phyloP scores from a whole-genome alignment of 2,797 vertebrate genomes.

The Lycodopsis pacificus region DNA sequence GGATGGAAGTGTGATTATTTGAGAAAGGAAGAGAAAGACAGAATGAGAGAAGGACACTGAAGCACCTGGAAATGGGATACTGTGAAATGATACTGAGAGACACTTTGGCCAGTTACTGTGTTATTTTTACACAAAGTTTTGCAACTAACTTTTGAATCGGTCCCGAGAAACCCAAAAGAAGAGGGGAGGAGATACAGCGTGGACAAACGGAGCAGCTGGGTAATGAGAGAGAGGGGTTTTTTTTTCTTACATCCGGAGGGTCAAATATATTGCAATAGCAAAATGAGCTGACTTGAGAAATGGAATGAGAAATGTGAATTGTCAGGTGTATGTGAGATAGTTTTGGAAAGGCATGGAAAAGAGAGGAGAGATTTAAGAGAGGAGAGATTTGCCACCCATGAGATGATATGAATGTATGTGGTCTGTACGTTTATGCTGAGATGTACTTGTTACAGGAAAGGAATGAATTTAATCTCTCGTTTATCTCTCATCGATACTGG shows the following conservation, averaged over 20 bases:
- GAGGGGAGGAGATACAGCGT: slow-evolving; percentile 50
- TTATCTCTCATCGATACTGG: slow-evolving; percentile 76
- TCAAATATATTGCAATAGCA: slow-evolving; percentile 41
- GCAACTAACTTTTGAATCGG: slow-evolving; percentile 65
- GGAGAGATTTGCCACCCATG: slow-evolving; percentile 52
- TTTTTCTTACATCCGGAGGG: slow-evolving; percentile 68
- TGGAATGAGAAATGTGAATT: slow-evolving; percentile 40
- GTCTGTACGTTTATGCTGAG: slow-evolving; percentile 43
- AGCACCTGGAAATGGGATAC: slow-evolving; percentile 76
- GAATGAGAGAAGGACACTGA: slow-evolving; percentile 67
- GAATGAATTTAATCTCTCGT: slow-evolving; percentile 67
- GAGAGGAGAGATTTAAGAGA: slow-evolving; percentile 35
- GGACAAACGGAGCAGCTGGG: slow-evolving; percentile 62
- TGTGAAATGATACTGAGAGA: slow-evolving; percentile 68
- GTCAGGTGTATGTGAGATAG: slow-evolving; percentile 37
- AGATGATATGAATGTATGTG: slow-evolving; percentile 47
- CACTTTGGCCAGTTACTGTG: slow-evolving; percentile 61
- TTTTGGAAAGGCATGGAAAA: slow-evolving; percentile 51
- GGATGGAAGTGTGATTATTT: slow-evolving; percentile 58
- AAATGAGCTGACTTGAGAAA: slow-evolving; percentile 49
- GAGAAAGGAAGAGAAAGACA: slow-evolving; percentile 47
- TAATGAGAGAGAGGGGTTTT: slow-evolving; percentile 50
- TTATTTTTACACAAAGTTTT: slow-evolving; percentile 58
- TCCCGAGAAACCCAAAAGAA: slow-evolving; percentile 74
- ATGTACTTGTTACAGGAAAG: slow-evolving; percentile 51